Evolutionary conservation across 2,888 invertebrate species (phyloP).

Genomic region (Stegophylla sp.): DNA sequence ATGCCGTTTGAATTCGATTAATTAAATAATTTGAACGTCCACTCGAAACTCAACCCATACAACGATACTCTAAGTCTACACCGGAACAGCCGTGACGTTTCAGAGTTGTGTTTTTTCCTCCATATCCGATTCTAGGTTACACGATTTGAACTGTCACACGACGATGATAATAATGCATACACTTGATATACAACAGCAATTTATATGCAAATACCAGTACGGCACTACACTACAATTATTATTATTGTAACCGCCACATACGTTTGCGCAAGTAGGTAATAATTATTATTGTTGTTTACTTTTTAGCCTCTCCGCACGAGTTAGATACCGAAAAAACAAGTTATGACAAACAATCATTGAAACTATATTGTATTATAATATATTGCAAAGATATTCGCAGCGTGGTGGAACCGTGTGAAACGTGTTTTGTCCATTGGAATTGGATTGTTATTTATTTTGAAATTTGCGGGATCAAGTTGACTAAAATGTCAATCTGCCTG

Average conservation of each 20-base stretch:
- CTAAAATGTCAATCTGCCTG: too few relatives aligned
- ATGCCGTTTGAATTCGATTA: too few relatives aligned
- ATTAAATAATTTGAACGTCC: background rate
- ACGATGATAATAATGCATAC: conserved; percentile 14
- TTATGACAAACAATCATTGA: background rate
- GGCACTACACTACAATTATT: background rate
- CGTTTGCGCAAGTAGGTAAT: conserved; percentile 28
- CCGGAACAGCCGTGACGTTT: conserved; percentile 22
- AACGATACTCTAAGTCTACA: too few relatives aligned
- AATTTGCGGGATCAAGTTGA: background rate
- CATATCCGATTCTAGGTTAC: conserved; percentile 11
- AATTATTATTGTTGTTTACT: conserved; percentile 43
- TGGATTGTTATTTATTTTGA: background rate
- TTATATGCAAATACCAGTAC: conserved; percentile 35
- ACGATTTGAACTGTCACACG: conserved; percentile 21
- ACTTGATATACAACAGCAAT: conserved; percentile 6
- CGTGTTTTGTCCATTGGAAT: background rate
- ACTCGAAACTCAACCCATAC: too few relatives aligned
- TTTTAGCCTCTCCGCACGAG: conserved; percentile 9
- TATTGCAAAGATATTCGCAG: too few relatives aligned
- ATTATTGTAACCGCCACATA: background rate
- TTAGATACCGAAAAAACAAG: background rate
- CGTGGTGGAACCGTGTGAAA: background rate
- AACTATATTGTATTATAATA: too few relatives aligned
- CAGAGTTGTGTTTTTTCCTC: conserved; percentile 19